Evolutionary conservation across 2,113 vertebrate species (phyloP).

Genomic region (Sciurus niger): DNA sequence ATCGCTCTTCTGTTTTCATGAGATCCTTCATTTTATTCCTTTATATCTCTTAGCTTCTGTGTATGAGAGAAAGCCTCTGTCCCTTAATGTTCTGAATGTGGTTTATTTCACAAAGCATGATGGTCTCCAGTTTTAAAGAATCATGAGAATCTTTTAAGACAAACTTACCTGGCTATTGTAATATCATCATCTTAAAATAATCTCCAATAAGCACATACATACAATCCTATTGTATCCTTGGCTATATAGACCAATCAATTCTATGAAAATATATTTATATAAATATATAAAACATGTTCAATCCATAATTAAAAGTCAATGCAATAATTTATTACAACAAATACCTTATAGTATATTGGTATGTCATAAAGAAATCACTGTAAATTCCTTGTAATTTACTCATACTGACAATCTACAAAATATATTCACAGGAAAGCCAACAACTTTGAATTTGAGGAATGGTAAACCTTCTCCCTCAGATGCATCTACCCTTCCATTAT

Average conservation of each 20-base stretch:
- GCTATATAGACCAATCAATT: not conserved
- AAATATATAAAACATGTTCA: constrained; percentile 41
- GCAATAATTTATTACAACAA: not conserved
- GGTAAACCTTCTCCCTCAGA: not conserved
- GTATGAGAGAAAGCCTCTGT: too few relatives aligned
- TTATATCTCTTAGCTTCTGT: too few relatives aligned
- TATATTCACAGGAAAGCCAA: not conserved
- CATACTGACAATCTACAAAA: not conserved
- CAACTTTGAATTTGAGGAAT: not conserved
- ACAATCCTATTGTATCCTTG: not conserved
- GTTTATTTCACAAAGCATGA: too few relatives aligned
- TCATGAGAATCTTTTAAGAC: constrained; percentile 15
- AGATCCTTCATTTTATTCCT: too few relatives aligned
- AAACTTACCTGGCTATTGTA: not conserved
- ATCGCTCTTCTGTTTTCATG: too few relatives aligned
- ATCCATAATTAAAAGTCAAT: constrained; percentile 46
- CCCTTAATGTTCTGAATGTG: too few relatives aligned
- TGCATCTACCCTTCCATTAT: not conserved
- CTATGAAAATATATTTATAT: constrained; percentile 25
- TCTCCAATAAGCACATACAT: not conserved
- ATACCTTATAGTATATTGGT: not conserved
- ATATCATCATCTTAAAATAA: constrained; percentile 28
- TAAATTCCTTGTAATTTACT: constrained; percentile 51
- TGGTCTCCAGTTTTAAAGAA: not conserved
- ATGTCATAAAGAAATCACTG: constrained; percentile 40